A percentile compares a stretch with the other conserved stretches of the same genome.
Evolutionary conservation across 2,888 invertebrate species (phyloP).

Genomic region (Synanthedon andrenaeformis): DNA sequence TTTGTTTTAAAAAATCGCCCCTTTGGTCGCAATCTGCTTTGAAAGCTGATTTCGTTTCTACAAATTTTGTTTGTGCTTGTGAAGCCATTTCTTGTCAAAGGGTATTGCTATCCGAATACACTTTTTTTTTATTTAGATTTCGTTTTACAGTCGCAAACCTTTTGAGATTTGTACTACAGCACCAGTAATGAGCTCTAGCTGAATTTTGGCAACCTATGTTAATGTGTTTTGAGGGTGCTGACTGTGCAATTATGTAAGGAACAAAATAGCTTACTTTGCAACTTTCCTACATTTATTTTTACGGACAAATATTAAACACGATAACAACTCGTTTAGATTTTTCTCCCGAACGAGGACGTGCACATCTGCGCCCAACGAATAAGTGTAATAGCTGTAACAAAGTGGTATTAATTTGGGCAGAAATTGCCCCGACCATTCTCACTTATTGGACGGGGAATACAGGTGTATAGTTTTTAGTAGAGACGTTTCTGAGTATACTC

Average conservation of each 20-base stretch:
- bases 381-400: not conserved
- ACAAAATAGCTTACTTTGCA: no score
- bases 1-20: not conserved
- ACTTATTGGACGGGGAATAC: not conserved
- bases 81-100: not conserved
- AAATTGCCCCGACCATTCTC: not conserved
- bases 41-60: not conserved
- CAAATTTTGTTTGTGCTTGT: not conserved
- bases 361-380: not conserved
- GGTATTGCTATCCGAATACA: not conserved
- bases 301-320: not conserved
- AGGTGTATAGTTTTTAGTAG: not conserved
- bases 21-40: not conserved
- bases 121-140: no score
- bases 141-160: no score
- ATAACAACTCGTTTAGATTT: not conserved
- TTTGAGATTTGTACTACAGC: no score
- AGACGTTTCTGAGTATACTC: not conserved
- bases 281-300: no score
- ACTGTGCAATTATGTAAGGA: no score
- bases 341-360: not conserved
- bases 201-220: no score
- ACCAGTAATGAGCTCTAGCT: no score
- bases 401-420: not conserved
- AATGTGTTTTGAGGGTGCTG: no score